A percentile compares a stretch with the other conserved stretches of the same genome.
phyloP scores from a whole-genome alignment of 2,888 invertebrate species.

The Leuctra nigra region DNA sequence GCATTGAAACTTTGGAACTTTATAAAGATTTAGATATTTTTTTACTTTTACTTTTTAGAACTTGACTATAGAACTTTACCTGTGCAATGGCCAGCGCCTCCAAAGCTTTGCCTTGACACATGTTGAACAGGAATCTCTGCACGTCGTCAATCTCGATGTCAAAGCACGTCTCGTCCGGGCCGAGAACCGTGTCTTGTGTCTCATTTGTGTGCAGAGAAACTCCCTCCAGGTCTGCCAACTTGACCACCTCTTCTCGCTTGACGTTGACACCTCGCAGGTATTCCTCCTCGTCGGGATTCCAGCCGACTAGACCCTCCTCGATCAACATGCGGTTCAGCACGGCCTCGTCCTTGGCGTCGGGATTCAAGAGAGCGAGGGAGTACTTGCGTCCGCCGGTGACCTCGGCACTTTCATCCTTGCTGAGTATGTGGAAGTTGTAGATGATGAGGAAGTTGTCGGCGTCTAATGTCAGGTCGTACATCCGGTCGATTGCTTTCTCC shows the following conservation, averaged over 20 bases:
- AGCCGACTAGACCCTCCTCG: conserved; percentile 44
- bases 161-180: not conserved
- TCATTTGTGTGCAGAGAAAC: not conserved
- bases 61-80: no score
- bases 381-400: conserved; percentile 45
- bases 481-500: conserved; percentile 46
- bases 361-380: conserved; percentile 46
- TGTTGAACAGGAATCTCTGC: not conserved
- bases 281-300: conserved; percentile 27
- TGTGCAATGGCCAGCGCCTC: not conserved
- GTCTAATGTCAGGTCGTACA: conserved; percentile 43
- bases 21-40: no score
- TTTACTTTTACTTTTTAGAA: no score
- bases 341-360: conserved; percentile 39
- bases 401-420: conserved; percentile 20
- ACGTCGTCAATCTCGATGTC: conserved; percentile 11
- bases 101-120: not conserved
- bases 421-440: not conserved
- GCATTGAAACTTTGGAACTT: no score
- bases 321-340: conserved; percentile 47
- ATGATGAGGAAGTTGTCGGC: not conserved
- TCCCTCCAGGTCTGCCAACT: not conserved
- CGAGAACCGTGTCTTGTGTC: not conserved
- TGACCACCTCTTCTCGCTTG: not conserved
- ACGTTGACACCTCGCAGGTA: not conserved